These are phyloP conservation scores for Pholis gunnellus DNA, from an alignment of 2,113 vertebrate species.

Conservation along the genomic window DNA sequence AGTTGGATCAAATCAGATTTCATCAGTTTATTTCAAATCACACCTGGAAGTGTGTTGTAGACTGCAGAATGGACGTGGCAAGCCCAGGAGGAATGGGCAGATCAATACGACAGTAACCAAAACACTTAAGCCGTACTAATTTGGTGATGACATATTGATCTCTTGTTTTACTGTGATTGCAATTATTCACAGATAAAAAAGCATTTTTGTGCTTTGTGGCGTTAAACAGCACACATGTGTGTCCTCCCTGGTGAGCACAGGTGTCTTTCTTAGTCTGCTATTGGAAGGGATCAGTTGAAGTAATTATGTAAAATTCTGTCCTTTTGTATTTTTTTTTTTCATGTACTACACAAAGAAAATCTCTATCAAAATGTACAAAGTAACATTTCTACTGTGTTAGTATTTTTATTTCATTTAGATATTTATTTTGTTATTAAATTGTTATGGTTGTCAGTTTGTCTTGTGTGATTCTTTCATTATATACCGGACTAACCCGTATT, in stretches of 20 bases:
- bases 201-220: slow-evolving; percentile 1
- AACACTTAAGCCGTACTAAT: slow-evolving; percentile 11
- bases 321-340: slow-evolving; percentile 20
- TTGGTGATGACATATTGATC: neutral
- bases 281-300: slow-evolving; percentile 36
- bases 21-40: slow-evolving; percentile 8
- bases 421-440: slow-evolving; percentile 76
- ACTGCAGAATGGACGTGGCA: neutral
- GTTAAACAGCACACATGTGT: neutral
- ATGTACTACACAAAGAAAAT: slow-evolving; percentile 54
- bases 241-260: slow-evolving; percentile 23
- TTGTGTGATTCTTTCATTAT: slow-evolving; percentile 33
- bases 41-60: neutral
- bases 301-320: slow-evolving; percentile 28
- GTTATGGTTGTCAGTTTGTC: slow-evolving; percentile 30
- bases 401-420: slow-evolving; percentile 64
- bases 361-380: slow-evolving; percentile 62
- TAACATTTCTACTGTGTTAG: slow-evolving; percentile 42
- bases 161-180: neutral
- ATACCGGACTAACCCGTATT: neutral
- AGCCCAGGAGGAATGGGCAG: neutral
- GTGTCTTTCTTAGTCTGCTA: slow-evolving; percentile 46
- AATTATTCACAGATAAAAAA: slow-evolving; percentile 9
- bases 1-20: neutral
- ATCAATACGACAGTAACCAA: slow-evolving; percentile 10